Conservation (phyloP, 2,888 invertebrate species). For the Ischnura elegans region DNA sequence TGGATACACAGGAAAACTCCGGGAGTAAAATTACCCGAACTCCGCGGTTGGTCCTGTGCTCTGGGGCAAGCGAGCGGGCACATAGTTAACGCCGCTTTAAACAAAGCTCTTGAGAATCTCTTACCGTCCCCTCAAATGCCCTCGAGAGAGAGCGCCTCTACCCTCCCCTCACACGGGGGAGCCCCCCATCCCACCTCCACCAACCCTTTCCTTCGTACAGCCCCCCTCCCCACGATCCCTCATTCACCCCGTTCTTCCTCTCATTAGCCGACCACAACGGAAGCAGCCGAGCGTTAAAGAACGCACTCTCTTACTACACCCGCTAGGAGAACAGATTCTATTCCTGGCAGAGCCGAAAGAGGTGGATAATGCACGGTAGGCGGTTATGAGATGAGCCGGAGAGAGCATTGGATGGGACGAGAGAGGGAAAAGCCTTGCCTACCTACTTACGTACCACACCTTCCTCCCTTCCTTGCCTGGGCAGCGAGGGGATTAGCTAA, state of each 20-base stretch:
- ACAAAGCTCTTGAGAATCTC: background rate
- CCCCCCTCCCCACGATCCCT: background rate
- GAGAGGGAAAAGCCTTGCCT: background rate
- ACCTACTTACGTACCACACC: background rate
- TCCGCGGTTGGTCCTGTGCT: no score
- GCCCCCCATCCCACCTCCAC: background rate
- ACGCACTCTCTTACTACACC: conserved; percentile 60
- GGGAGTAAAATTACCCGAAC: no score
- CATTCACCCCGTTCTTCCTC: conserved; percentile 40
- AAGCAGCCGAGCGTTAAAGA: conserved; percentile 63
- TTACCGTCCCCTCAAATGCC: background rate
- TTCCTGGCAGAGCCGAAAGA: conserved; percentile 43
- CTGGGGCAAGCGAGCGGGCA: no score
- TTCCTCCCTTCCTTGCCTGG: no score
- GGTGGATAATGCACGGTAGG: conserved; percentile 36
- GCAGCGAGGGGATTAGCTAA: background rate
- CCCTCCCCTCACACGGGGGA: background rate
- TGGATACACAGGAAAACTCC: no score
- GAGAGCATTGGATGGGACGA: background rate
- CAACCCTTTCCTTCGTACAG: background rate
- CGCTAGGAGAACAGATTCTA: conserved; percentile 63
- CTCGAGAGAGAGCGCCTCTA: background rate
- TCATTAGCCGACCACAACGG: conserved; percentile 62
- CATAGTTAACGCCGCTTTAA: background rate
- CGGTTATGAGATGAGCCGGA: background rate